Percentiles rank a stretch among this genome's conserved stretches.
These are phyloP conservation scores for Lordiphosa collinella DNA, from an alignment of 1,140 invertebrate species.

Conservation along the genomic window DNA sequence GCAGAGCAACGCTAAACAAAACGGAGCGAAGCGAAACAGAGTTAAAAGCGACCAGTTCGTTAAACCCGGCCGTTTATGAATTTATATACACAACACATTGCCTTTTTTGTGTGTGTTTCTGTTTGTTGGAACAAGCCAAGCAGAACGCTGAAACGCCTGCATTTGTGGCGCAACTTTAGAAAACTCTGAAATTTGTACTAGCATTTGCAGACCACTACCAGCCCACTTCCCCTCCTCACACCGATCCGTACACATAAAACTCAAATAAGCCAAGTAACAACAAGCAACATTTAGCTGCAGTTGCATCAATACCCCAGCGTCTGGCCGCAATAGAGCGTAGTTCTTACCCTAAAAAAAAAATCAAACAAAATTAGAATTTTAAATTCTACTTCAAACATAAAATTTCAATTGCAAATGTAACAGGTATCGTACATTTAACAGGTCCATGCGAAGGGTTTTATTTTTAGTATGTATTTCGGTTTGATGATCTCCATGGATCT, in stretches of 20 bases:
- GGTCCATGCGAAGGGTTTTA: no score
- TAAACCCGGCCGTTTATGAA: constrained; percentile 67
- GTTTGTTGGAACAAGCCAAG: constrained; percentile 53
- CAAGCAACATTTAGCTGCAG: constrained; percentile 22
- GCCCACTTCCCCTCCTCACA: neutral
- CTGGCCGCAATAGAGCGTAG: constrained; percentile 1
- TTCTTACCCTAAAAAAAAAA: constrained; percentile 3
- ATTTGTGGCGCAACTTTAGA: constrained; percentile 49
- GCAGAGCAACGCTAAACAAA: constrained; percentile 15
- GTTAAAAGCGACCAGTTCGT: constrained; percentile 61
- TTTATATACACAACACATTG: constrained; percentile 45
- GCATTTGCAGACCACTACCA: constrained; percentile 5
- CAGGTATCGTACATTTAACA: no score
- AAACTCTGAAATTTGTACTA: constrained; percentile 40
- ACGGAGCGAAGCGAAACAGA: constrained; percentile 32
- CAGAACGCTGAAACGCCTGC: constrained; percentile 49
- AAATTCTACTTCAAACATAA: no score
- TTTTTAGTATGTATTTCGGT: no score
- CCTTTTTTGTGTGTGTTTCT: constrained; percentile 34
- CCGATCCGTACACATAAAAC: neutral
- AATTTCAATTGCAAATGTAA: no score
- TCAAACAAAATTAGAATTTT: constrained; percentile 6
- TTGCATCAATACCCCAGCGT: constrained; percentile 30
- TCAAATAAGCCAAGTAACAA: constrained; percentile 1
- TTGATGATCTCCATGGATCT: no score